phyloP scores from a whole-genome alignment of 2,797 vertebrate species.

The Momotus momota region DNA sequence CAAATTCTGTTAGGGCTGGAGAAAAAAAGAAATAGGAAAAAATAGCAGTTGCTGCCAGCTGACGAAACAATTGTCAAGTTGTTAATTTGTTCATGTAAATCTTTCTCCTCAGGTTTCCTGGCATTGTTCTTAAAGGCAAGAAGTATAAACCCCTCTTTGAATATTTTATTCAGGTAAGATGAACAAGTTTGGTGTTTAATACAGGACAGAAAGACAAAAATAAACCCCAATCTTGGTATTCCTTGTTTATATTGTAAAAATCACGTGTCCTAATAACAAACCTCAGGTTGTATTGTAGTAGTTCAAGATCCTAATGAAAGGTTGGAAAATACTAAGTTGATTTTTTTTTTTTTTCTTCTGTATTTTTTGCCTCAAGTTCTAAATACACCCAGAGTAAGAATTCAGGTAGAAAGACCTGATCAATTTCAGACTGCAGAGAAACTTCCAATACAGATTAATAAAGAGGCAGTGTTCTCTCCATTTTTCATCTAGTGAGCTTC shows the following conservation, averaged over 20 bases:
- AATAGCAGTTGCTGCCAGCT: neutral
- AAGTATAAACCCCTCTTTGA: slow-evolving; percentile 93
- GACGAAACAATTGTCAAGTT: neutral
- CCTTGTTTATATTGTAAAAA: neutral
- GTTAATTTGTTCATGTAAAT: slow-evolving; percentile 1
- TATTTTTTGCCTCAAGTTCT: neutral
- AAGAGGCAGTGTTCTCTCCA: neutral
- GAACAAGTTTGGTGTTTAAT: neutral
- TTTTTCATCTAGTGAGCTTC: neutral
- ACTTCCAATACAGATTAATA: neutral
- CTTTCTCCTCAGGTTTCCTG: slow-evolving; percentile 88
- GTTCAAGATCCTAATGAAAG: neutral
- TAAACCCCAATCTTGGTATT: neutral
- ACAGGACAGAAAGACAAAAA: neutral
- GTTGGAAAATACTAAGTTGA: neutral
- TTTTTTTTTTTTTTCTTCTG: neutral
- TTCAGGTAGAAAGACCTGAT: neutral
- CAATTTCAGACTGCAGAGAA: neutral
- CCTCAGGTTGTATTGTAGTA: neutral
- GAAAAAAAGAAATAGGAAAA: neutral
- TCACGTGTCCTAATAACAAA: neutral
- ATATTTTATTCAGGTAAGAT: slow-evolving; percentile 92
- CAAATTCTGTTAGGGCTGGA: neutral
- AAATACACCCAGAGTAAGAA: neutral
- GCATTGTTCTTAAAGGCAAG: slow-evolving; percentile 90